phyloP scores from a whole-genome alignment of 2,113 vertebrate species.

The Mugil cephalus region DNA sequence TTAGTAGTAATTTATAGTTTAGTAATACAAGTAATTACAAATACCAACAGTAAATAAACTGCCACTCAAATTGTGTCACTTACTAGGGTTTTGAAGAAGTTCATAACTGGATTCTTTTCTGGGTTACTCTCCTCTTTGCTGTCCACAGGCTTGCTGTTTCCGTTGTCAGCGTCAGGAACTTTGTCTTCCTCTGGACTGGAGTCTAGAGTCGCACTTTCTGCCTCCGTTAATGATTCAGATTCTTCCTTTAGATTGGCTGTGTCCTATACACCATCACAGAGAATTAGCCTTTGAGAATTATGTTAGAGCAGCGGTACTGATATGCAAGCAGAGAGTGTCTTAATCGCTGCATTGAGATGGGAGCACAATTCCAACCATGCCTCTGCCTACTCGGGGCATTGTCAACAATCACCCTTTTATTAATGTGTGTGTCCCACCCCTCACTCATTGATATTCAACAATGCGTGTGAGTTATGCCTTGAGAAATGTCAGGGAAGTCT shows the following conservation, averaged over 20 bases:
- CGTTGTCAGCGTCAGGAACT: conserved; percentile 44
- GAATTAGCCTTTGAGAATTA: conserved; percentile 73
- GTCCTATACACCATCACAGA: conserved; percentile 80
- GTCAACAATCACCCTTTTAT: conserved; percentile 87
- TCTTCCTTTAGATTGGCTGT: conserved; percentile 65
- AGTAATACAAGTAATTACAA: neutral
- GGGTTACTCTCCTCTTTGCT: conserved; percentile 50
- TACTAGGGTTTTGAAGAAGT: conserved; percentile 97
- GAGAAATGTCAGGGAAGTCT: conserved; percentile 65
- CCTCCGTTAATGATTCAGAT: conserved; percentile 53
- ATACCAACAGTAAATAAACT: neutral
- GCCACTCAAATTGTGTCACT: conserved; percentile 68
- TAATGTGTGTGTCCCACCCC: conserved; percentile 78
- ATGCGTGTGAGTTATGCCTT: conserved; percentile 79
- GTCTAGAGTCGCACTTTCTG: conserved; percentile 49
- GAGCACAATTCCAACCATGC: conserved; percentile 87
- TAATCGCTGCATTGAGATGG: conserved; percentile 84
- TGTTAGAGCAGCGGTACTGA: conserved; percentile 72
- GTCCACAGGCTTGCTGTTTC: conserved; percentile 57
- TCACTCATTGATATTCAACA: conserved; percentile 88
- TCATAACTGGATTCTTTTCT: conserved; percentile 92
- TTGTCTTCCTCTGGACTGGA: conserved; percentile 45
- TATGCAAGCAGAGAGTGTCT: conserved; percentile 78
- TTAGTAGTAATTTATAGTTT: neutral
- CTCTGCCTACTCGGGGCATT: conserved; percentile 84